A percentile compares a stretch with the other conserved stretches of the same genome.
These are phyloP conservation scores for Megaceryle alcyon DNA, from an alignment of 2,797 vertebrate species.

Conservation along the genomic window DNA sequence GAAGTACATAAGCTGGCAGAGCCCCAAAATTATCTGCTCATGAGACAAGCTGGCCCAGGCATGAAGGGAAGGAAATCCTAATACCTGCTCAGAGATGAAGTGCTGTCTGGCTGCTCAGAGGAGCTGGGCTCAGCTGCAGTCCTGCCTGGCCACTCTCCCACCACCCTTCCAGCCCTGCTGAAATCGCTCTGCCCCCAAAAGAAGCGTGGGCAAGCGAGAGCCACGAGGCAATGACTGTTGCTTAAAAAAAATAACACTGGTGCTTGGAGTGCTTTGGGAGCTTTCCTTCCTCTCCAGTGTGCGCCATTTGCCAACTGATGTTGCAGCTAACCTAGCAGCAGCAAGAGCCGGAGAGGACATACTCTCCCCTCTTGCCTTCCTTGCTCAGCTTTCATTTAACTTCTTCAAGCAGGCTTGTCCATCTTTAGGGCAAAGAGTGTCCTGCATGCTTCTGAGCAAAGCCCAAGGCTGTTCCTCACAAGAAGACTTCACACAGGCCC, in stretches of 20 bases:
- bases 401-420: not conserved
- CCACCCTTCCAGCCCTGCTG: not conserved
- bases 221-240: not conserved
- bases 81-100: not conserved
- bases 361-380: not conserved
- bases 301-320: not conserved
- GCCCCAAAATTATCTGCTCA: not conserved
- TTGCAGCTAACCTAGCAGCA: not conserved
- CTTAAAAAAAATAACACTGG: rapidly evolving
- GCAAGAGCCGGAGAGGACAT: not conserved
- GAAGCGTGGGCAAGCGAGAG: not conserved
- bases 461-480: not conserved
- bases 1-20: not conserved
- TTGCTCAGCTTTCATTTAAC: not conserved
- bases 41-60: not conserved
- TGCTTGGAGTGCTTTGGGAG: not conserved
- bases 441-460: not conserved
- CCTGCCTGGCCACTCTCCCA: not conserved
- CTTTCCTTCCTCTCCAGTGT: not conserved
- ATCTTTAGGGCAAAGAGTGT: not conserved
- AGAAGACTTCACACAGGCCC: rapidly evolving
- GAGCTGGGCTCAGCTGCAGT: not conserved
- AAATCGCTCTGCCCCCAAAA: not conserved
- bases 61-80: not conserved
- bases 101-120: not conserved